phyloP scores from a whole-genome alignment of 2,113 vertebrate genomes.

The Promerops cafer region DNA sequence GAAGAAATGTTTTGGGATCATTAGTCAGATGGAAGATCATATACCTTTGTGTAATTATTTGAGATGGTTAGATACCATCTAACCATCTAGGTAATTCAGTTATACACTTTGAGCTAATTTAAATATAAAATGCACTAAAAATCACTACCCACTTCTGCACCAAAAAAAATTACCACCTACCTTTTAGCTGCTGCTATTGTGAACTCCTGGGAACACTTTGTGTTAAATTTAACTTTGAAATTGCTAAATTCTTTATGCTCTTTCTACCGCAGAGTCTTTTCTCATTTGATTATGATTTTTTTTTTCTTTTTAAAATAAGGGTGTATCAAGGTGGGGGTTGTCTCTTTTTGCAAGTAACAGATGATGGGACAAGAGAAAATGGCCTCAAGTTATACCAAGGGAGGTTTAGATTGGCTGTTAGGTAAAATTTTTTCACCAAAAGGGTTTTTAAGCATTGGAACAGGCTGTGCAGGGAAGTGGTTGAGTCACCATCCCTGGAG shows the following conservation, averaged over 20 bases:
- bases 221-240: slow-evolving; percentile 25
- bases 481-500: neutral
- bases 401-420: neutral
- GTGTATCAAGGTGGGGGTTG: rapidly evolving
- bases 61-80: neutral
- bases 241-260: neutral
- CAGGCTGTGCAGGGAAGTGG: neutral
- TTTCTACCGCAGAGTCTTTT: neutral
- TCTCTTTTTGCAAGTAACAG: neutral
- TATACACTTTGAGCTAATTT: neutral
- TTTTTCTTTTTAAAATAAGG: neutral
- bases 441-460: neutral
- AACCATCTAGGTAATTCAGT: neutral
- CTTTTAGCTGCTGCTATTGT: slow-evolving; percentile 1
- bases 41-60: neutral
- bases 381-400: neutral
- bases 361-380: neutral
- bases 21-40: neutral
- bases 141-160: neutral
- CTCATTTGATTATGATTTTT: neutral
- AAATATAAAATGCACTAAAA: neutral
- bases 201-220: neutral
- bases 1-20: neutral
- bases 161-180: slow-evolving; percentile 5
- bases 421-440: neutral